Evolutionary conservation across 2,113 vertebrate genomes (phyloP), one percentile per base, ranked within the genome.

Genomic region (Pseudolaguvia tuberculata): DNA sequence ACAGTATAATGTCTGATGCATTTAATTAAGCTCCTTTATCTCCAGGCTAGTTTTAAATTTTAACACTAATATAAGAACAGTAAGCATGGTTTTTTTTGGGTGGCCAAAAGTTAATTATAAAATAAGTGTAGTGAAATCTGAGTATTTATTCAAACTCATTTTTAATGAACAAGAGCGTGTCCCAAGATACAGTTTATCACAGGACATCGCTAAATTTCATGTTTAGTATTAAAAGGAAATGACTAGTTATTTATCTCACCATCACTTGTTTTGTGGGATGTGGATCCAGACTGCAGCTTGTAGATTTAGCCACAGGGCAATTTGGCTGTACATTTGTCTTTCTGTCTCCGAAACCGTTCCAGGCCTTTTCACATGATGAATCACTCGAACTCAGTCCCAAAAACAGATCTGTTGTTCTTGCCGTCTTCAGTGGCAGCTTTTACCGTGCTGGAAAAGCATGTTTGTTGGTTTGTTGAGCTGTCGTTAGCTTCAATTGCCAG

Each of bases 341-440:
- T 63, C 61, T 50, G 48, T 72, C 57, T 71, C 72, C 51, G 31
- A 47, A 53, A 75, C 42, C 21, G 62, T 70, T 76, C 57, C 53
- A 59, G 63, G 23, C 18, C 62, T 76, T 67, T 56, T 72, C 47
- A 72, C 51, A 66, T 75, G 73, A 75, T 75, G 73, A 75, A 75
- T 75, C 73, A 74, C 72, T 42, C 59, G 21, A 20, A 53, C 72
- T 66, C 72, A 12, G 66, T 47, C 73, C 62, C 35, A 31, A 66
- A 42, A 67, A 48, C 73, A 56, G 62, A 57, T 52, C 58, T 52
- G 72, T 72, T 66, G 72, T 65, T 63, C 72, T 74, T 42, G 50
- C 72, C 61, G 42, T 74, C 51, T 45, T 63, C 25, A 21, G 31
- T 45, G 48, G 47, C 62, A 57, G 73, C 51, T 48, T 61, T 57